phyloP scores from a whole-genome alignment of 2,888 invertebrate species.

The Steinernema hermaphroditum region DNA sequence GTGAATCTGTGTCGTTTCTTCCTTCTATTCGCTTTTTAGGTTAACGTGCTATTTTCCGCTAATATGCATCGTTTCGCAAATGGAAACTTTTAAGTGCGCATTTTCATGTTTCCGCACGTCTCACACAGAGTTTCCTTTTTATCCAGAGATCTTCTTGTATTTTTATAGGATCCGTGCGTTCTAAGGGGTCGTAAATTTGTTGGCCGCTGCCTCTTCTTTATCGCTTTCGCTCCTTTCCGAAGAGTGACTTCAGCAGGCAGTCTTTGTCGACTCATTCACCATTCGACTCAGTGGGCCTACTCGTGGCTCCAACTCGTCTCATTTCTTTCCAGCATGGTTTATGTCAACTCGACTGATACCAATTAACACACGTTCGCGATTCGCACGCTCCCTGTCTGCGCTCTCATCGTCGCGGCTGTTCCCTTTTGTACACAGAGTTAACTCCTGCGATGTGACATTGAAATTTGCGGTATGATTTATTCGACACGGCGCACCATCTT shows the following conservation, averaged over 20 bases:
- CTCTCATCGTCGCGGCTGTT: slow-evolving; percentile 24
- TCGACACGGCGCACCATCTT: slow-evolving; percentile 29
- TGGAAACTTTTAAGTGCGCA: too few relatives aligned
- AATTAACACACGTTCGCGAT: background rate
- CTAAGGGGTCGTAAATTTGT: too few relatives aligned
- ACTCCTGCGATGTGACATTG: slow-evolving; percentile 28
- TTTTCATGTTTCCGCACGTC: too few relatives aligned
- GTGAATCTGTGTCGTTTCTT: slow-evolving; percentile 29
- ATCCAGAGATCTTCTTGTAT: too few relatives aligned
- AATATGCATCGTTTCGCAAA: background rate
- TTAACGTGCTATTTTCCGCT: slow-evolving; percentile 27
- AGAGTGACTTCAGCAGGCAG: too few relatives aligned
- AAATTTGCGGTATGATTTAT: slow-evolving; percentile 31
- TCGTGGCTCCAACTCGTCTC: too few relatives aligned
- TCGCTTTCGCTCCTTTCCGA: too few relatives aligned
- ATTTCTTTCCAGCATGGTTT: slow-evolving; percentile 23
- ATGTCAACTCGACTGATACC: slow-evolving; percentile 26
- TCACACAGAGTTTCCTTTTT: too few relatives aligned
- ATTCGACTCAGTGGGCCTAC: too few relatives aligned
- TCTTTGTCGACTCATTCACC: too few relatives aligned
- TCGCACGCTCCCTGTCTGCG: slow-evolving; percentile 30
- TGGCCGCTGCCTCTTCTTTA: too few relatives aligned
- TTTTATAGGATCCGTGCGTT: too few relatives aligned
- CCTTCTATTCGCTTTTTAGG: slow-evolving; percentile 26
- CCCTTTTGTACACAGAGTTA: slow-evolving; percentile 29